phyloP scores from a whole-genome alignment of 2,888 invertebrate species.

The Dioctria rufipes region DNA sequence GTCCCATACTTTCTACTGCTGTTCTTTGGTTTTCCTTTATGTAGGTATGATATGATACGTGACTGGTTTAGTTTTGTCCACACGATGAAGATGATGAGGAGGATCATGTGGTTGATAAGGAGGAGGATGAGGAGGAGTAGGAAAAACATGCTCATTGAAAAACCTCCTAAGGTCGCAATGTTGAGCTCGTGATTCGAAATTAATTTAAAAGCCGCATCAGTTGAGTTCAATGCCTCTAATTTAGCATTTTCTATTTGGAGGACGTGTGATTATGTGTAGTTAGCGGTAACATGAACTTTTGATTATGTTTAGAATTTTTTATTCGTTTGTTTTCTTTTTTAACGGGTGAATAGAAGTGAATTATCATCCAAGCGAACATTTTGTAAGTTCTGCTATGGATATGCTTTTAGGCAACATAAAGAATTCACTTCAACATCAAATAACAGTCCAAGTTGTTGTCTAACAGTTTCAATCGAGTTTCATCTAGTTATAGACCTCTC shows the following conservation, averaged over 20 bases:
- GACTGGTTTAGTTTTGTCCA: conserved; percentile 8
- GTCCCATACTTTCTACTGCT: not conserved
- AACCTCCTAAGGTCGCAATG: conserved; percentile 38
- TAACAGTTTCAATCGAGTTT: too few species aligned
- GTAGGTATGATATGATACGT: conserved; percentile 29
- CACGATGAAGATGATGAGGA: not conserved
- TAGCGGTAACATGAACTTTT: too few species aligned
- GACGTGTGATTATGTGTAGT: not conserved
- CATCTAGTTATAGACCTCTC: too few species aligned
- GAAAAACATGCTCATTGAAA: conserved; percentile 7
- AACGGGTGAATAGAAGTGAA: too few species aligned
- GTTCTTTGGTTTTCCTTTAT: not conserved
- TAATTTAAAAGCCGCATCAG: conserved; percentile 16
- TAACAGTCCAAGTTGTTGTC: too few species aligned
- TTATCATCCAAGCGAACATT: too few species aligned
- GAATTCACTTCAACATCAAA: too few species aligned
- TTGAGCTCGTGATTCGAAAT: conserved; percentile 47
- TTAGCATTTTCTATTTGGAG: too few species aligned
- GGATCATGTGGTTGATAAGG: not conserved
- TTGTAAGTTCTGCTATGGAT: too few species aligned
- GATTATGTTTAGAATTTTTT: too few species aligned
- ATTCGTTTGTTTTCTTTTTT: too few species aligned
- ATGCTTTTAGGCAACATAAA: too few species aligned
- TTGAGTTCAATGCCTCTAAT: conserved; percentile 36
- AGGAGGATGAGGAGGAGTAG: not conserved